Percentiles rank a stretch among this genome's conserved stretches.
phyloP scores from a whole-genome alignment of 2,888 invertebrate genomes.

The Epicampocera succincta region DNA sequence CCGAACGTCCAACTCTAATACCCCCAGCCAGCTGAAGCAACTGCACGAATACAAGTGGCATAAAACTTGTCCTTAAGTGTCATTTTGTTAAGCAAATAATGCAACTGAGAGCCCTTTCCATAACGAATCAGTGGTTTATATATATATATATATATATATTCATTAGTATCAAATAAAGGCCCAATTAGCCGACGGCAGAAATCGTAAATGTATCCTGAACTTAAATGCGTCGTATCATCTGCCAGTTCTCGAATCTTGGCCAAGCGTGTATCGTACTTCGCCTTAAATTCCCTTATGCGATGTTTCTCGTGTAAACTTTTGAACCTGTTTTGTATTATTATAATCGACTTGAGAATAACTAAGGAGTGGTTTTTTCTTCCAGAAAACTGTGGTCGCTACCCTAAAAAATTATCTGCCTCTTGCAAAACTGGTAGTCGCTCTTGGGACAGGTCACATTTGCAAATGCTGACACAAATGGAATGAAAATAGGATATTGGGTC shows the following conservation, averaged over 20 bases:
- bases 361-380: constrained; percentile 91
- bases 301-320: constrained; percentile 87
- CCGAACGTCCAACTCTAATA: too few species aligned
- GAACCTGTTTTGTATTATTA: constrained; percentile 90
- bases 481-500: constrained; percentile 91
- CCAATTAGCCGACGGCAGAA: too few species aligned
- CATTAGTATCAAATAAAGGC: too few species aligned
- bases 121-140: too few species aligned
- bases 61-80: too few species aligned
- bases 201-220: too few species aligned
- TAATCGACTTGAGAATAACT: constrained; percentile 90
- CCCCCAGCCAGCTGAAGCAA: too few species aligned
- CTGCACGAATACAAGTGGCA: too few species aligned
- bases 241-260: constrained; percentile 70
- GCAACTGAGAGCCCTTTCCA: too few species aligned
- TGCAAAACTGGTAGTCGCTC: constrained; percentile 92
- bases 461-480: constrained; percentile 86
- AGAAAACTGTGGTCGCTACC: constrained; percentile 91
- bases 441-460: constrained; percentile 87
- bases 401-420: constrained; percentile 96
- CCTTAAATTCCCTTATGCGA: constrained; percentile 82
- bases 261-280: constrained; percentile 75
- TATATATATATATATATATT: too few species aligned
- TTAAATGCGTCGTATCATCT: too few species aligned
- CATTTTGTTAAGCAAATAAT: too few species aligned